Percentiles rank a stretch among this genome's conserved stretches.
These are phyloP conservation scores for Leptopterna dolabrata DNA, from an alignment of 2,888 invertebrate genomes.

Conservation along the genomic window DNA sequence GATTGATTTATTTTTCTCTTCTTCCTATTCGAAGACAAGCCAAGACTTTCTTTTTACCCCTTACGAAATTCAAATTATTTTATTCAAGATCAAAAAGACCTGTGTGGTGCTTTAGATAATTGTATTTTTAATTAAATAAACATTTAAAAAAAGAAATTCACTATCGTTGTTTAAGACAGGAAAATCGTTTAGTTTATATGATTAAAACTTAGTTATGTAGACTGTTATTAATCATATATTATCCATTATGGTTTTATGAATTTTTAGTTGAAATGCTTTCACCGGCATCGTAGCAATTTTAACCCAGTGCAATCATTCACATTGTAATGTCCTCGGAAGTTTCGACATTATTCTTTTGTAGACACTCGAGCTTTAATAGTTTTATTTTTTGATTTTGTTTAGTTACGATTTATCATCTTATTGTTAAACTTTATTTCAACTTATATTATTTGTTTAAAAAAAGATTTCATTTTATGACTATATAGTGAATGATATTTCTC, in stretches of 20 bases:
- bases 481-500: conserved; percentile 50
- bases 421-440: conserved; percentile 45
- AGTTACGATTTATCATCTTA: conserved; percentile 34
- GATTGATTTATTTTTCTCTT: background rate
- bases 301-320: conserved; percentile 53
- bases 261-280: conserved; percentile 14
- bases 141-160: background rate
- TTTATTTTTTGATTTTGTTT: conserved; percentile 42
- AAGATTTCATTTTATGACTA: conserved; percentile 31
- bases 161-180: background rate
- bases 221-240: conserved; percentile 26
- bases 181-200: conserved; percentile 23
- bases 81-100: conserved; percentile 49
- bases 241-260: conserved; percentile 14
- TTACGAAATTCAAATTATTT: background rate
- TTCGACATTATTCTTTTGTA: conserved; percentile 38
- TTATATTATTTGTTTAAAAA: conserved; percentile 29
- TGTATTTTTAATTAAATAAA: background rate
- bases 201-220: conserved; percentile 15
- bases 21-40: background rate
- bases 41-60: background rate
- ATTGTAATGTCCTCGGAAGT: conserved; percentile 7
- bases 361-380: conserved; percentile 52
- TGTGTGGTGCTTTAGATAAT: conserved; percentile 49
- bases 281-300: conserved; percentile 35